phyloP scores from a whole-genome alignment of 2,888 invertebrate species.

The Hemaris fuciformis region DNA sequence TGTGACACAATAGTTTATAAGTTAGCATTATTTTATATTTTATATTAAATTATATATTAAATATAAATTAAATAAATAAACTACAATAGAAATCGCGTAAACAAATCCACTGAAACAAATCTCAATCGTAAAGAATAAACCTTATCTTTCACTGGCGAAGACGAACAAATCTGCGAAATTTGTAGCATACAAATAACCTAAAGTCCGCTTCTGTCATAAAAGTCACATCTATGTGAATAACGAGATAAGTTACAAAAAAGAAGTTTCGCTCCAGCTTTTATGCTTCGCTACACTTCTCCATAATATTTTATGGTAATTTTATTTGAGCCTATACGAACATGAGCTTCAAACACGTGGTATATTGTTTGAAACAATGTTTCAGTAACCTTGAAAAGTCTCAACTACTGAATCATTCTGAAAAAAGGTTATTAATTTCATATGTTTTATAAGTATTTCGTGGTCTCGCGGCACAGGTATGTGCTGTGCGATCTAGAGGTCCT shows the following conservation, averaged over 20 bases:
- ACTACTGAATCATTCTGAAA: too few species aligned
- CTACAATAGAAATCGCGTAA: constrained; percentile 28
- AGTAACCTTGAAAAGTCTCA: too few species aligned
- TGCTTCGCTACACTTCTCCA: constrained; percentile 59
- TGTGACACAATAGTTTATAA: too few species aligned
- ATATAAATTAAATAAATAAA: too few species aligned
- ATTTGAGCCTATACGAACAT: constrained; percentile 56
- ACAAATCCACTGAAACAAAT: constrained; percentile 42
- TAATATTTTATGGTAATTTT: constrained; percentile 71
- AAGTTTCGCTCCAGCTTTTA: constrained; percentile 58
- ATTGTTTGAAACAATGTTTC: too few species aligned
- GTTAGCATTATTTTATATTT: too few species aligned
- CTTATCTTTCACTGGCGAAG: constrained; percentile 41
- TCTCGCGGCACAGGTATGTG: too few species aligned
- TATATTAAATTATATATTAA: too few species aligned
- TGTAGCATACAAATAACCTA: constrained; percentile 64
- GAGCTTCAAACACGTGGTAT: constrained; percentile 33
- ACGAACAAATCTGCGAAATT: constrained; percentile 55
- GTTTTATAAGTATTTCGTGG: too few species aligned
- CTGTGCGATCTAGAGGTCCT: too few species aligned
- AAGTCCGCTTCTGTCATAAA: constrained; percentile 69
- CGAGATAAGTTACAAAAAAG: constrained; percentile 71
- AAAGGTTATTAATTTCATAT: too few species aligned
- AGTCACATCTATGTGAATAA: constrained; percentile 74
- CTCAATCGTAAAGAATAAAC: constrained; percentile 33